Evolutionary conservation across 2,888 invertebrate genomes (phyloP), one percentile per base, ranked within the genome.

Genomic region (Callosobruchus maculatus): DNA sequence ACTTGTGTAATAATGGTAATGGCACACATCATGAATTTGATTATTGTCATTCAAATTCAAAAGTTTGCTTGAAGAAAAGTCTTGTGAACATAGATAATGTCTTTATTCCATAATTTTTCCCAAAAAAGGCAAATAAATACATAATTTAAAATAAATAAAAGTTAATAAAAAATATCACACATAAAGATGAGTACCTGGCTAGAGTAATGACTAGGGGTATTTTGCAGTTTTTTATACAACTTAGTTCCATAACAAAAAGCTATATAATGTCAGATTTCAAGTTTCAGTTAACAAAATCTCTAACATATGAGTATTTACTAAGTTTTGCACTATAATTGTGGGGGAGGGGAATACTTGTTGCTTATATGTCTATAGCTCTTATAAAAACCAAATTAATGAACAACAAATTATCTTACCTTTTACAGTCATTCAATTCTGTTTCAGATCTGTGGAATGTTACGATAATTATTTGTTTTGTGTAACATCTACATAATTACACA

Each of bases 131-230:
- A 30, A 30, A 30, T 30, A 49, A 49, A 49, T 49, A 49, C 49
- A 49, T 49, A 49, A 49, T 13, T 71, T 31, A 31, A 21, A 71
- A 31, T 71, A 71, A 71, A 71, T 71, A 22, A 21, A 26, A 22
- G 70, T 21, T 18, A 49, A 49, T 18, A 7, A 18, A 49, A 49
- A 49, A 49, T 49, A 49, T 49, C 49, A 49, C 49, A 49, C 49
- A 49, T 26, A 26, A 26, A 26, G 18, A 30, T 30, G 30, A 49
- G 49, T 49, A 49, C 49, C 13, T 49, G 49, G 13, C 49, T 49
- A 49, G 49, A 49, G 7, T 49, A 49, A 13, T 49, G 49, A 49
- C 49, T 49, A 49, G 49, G 13, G 13, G 13, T 49, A 49, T 49
- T 49, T 49, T 49, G 49, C 49, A 7, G 49, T 7, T 49, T 49